Percentiles rank a stretch among this genome's conserved stretches.
Evolutionary conservation across 2,113 vertebrate genomes (phyloP).

Genomic region (Gavialis gangeticus): DNA sequence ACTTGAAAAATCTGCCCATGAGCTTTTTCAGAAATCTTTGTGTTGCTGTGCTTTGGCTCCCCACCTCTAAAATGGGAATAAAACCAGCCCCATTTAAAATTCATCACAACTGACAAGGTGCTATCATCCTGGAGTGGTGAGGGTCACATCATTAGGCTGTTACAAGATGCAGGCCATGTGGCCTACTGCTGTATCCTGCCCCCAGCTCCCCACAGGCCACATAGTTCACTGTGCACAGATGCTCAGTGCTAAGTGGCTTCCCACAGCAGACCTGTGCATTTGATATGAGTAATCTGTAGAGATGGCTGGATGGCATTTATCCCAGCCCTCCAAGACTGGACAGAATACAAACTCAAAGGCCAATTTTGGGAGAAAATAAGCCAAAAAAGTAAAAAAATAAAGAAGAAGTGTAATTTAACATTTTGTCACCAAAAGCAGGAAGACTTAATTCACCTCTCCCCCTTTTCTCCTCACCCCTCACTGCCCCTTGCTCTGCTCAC

Average conservation of each 20-base stretch:
- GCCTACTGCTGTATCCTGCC: rapidly evolving
- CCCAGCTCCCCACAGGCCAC: rapidly evolving
- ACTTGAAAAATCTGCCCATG: background rate
- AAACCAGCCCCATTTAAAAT: rapidly evolving
- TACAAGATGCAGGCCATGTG: background rate
- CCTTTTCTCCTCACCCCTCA: background rate
- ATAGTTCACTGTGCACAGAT: background rate
- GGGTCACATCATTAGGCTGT: no score
- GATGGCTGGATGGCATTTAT: background rate
- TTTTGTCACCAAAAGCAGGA: background rate
- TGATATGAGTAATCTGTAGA: background rate
- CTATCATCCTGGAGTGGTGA: background rate
- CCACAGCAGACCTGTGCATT: rapidly evolving
- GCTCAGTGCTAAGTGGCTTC: background rate
- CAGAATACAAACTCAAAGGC: rapidly evolving
- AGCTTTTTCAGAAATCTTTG: background rate
- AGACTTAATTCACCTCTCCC: background rate
- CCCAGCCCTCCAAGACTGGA: rapidly evolving
- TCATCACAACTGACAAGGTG: rapidly evolving
- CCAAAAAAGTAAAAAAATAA: background rate
- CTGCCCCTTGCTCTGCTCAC: no score
- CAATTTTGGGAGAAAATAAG: rapidly evolving
- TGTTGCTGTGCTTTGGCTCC: background rate
- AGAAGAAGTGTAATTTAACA: background rate
- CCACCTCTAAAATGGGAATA: rapidly evolving